A percentile compares a stretch with the other conserved stretches of the same genome.
Conservation (phyloP, 2,113 vertebrate genomes). For the Condylura cristata region DNA sequence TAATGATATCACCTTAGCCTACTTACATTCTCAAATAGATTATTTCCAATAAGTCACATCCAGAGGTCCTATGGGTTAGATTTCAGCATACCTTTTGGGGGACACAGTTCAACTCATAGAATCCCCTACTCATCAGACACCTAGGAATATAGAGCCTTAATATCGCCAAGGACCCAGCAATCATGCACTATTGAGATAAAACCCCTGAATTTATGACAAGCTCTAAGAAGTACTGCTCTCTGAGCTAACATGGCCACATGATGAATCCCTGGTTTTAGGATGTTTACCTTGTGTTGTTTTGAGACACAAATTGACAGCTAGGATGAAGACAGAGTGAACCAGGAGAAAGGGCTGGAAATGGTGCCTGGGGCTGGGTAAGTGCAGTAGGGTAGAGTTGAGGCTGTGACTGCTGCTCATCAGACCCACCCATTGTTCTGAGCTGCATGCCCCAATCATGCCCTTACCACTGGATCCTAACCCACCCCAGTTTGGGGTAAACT, state of each 20-base stretch:
- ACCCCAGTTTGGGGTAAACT: background rate
- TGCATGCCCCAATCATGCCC: accelerated
- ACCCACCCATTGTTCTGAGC: accelerated
- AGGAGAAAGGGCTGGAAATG: background rate
- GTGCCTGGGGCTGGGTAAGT: accelerated
- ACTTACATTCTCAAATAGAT: background rate
- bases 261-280: conserved; percentile 10
- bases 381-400: accelerated
- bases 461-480: background rate
- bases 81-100: too few species aligned
- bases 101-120: background rate
- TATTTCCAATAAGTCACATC: background rate
- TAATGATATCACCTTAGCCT: background rate
- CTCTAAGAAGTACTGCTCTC: background rate
- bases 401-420: background rate
- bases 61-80: background rate
- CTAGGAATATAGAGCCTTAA: background rate
- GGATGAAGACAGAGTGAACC: conserved; percentile 16
- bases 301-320: conserved; percentile 42
- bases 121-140: background rate
- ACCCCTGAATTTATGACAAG: background rate
- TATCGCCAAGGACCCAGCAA: background rate
- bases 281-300: conserved; percentile 38
- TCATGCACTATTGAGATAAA: background rate
- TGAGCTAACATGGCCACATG: background rate